Base-by-base conservation (phyloP, 2,888 invertebrate species). In the Microctonus brassicae region DNA sequence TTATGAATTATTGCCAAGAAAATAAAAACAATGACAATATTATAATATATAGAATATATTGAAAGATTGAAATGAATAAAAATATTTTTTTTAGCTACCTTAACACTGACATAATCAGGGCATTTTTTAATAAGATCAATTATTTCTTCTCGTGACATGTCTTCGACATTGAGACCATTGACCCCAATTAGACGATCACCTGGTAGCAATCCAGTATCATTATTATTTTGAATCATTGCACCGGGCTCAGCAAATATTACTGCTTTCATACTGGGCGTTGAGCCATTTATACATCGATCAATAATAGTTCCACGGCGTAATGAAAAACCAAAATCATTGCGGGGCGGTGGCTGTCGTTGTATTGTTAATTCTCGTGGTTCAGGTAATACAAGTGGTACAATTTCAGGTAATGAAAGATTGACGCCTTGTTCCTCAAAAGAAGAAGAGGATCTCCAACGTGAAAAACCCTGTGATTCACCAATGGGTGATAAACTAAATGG, bases 251-350 rank as follows among this genome's bases (percentile, higher is more conserved):
- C 97, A 83, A 97, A 94, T 77, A 96, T 95, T 26, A 97, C 96
- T 68, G 94, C 91, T 80, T 91, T 91, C 88, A 91, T 91, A 39
- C 17, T 36, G 68, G 85, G 84, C 60, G 89, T 90, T 77, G 91
- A 88, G 39, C 86, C 88, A 88, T 89, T 83, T 82, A 89, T 75
- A 81, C 87, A 82, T 84, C 94, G 90, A 84, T 95, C 93, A 75
- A 96, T 91, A 60, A 96, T 92, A 86, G 95, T 93, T 2, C 97
- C 97, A 80, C 97, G 92, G 6, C 97, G 92, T 76, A 98, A 89
- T 75, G 97, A 97, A 83, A 98, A 97, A 0, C 98, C 98, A 85
- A 98, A 98, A 87, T 97, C 97, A 77, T 95, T 95, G 69, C 95
- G 91, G 0, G 96, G 95, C 55, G 94, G 92, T 78, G 94, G 94